phyloP scores from a whole-genome alignment of 2,888 invertebrate species.

The Amphipoea lucens region DNA sequence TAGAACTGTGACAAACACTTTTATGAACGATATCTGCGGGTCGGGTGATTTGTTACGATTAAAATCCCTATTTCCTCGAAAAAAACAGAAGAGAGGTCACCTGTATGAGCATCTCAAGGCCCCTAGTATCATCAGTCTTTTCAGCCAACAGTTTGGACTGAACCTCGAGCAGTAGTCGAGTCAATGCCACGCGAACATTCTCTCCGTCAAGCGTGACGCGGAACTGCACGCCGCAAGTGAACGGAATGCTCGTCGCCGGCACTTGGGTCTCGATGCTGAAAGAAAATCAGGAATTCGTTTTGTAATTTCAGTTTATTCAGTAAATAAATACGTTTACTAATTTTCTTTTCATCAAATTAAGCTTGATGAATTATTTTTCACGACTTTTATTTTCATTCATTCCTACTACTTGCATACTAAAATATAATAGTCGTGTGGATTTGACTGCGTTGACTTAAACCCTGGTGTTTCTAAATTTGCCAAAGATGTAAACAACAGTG shows the following conservation, averaged over 20 bases:
- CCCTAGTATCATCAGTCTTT: slow-evolving; percentile 95
- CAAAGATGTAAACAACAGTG: neutral
- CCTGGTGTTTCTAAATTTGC: neutral
- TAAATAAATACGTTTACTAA: neutral
- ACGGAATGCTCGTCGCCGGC: slow-evolving; percentile 88
- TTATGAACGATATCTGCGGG: neutral
- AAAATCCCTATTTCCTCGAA: neutral
- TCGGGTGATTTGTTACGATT: neutral
- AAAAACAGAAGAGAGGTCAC: slow-evolving; percentile 61
- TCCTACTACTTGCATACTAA: no score
- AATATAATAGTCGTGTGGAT: neutral
- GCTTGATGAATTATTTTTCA: neutral
- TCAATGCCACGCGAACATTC: slow-evolving; percentile 92
- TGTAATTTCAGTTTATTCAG: neutral
- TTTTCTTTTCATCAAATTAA: neutral
- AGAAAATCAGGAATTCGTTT: slow-evolving; percentile 17
- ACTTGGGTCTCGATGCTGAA: slow-evolving; percentile 90
- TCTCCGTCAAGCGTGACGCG: slow-evolving; percentile 91
- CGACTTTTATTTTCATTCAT: neutral
- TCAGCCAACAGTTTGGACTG: slow-evolving; percentile 92
- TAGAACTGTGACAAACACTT: neutral
- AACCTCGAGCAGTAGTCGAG: slow-evolving; percentile 90
- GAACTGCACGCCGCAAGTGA: slow-evolving; percentile 85
- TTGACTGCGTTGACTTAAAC: no score
- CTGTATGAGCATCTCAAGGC: slow-evolving; percentile 91